These are phyloP conservation scores for Eulemur coronatus DNA, from an alignment of 2,797 vertebrate species.

Conservation along the genomic window DNA sequence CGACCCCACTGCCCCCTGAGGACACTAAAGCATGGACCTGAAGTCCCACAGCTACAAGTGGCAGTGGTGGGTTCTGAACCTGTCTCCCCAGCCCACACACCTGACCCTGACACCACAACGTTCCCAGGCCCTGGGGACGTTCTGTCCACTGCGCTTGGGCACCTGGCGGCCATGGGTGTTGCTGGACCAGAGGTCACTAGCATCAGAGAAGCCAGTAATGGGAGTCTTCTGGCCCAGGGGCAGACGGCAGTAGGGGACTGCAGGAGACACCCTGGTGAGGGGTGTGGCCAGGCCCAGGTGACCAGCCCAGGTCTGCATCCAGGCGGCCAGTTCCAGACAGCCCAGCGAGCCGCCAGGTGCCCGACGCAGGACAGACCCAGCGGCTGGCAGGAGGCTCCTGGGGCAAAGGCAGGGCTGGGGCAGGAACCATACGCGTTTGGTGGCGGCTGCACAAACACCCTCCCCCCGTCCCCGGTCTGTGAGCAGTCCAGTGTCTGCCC, in stretches of 20 bases:
- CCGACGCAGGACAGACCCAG: neutral
- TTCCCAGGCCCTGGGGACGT: neutral
- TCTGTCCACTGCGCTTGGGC: fast-evolving
- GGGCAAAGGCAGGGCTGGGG: neutral
- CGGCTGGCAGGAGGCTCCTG: neutral
- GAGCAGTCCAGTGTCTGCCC: no score
- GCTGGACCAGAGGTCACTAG: neutral
- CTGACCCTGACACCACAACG: neutral
- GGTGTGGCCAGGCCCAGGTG: neutral
- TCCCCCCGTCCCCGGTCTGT: no score
- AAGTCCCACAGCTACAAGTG: neutral
- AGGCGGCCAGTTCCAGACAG: neutral
- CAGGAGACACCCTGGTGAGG: neutral
- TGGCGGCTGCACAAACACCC: no score
- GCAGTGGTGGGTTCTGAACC: neutral
- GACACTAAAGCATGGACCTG: neutral
- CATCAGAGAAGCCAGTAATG: neutral
- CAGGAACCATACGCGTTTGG: fast-evolving
- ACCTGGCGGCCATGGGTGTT: neutral
- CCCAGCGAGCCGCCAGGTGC: neutral
- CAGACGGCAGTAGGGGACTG: neutral
- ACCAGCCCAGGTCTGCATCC: neutral
- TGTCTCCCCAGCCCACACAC: neutral
- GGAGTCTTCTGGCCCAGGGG: neutral
- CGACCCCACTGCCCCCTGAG: neutral